Percentiles rank a stretch among this genome's conserved stretches.
Conservation (phyloP, 2,797 vertebrate genomes). For the Picus viridis region DNA sequence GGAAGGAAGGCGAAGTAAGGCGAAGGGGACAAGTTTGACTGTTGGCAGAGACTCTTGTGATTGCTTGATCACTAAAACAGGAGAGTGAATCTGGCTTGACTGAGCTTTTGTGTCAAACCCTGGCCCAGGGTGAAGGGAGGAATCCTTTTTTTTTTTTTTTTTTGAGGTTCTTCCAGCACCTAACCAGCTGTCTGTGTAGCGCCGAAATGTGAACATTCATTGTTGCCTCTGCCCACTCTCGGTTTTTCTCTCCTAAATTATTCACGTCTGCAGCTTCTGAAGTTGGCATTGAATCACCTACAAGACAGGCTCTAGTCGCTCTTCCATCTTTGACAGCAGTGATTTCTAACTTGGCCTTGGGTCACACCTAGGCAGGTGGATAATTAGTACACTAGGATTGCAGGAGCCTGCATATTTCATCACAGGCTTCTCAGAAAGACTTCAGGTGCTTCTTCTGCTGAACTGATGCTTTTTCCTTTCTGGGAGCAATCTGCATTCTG, state of each 20-base stretch:
- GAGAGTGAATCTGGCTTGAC: rapidly evolving
- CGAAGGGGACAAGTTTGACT: no score
- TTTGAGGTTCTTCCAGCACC: no score
- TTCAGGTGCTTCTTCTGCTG: not conserved
- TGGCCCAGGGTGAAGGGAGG: rapidly evolving
- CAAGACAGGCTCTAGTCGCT: not conserved
- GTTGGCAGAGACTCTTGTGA: rapidly evolving
- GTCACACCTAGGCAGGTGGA: not conserved
- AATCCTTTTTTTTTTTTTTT: not conserved
- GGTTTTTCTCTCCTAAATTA: not conserved
- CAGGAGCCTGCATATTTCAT: not conserved
- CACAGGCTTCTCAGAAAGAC: not conserved
- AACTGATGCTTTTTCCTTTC: not conserved
- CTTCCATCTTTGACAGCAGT: not conserved
- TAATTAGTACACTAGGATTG: rapidly evolving
- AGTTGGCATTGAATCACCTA: rapidly evolving
- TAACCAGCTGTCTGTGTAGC: rapidly evolving
- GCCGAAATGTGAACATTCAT: rapidly evolving
- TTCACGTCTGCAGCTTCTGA: not conserved
- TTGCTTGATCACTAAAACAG: rapidly evolving
- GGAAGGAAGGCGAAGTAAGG: no score
- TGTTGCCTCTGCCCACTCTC: not conserved
- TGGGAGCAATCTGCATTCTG: not conserved
- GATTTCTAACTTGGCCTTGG: not conserved
- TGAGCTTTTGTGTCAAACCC: rapidly evolving